Base-by-base conservation (phyloP, 92 coral and sea anemone species). In the Ricordea florida region DNA sequence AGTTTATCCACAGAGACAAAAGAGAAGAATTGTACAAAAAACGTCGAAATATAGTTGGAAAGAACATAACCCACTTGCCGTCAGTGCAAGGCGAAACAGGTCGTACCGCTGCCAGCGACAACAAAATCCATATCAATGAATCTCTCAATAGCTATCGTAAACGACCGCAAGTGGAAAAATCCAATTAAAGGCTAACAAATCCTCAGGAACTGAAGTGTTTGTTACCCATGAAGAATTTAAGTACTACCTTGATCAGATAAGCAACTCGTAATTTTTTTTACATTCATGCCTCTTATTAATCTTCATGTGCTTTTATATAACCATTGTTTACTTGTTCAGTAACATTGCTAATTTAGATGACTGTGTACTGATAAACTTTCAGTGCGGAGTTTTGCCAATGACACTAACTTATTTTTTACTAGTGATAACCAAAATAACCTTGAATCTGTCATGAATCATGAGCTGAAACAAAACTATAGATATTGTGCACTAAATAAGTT, bases 1-100 rank as follows among this genome's bases (percentile, higher is more conserved):
- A 62, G 24, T 62, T 62, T 62, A 45, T 62, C 13, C 48, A 30
- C 23, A 15, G 69, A 9, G 69, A 30, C 15, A 62, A 62, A 18
- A 62, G 40, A 36, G 58, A 62, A 6, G 61, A 62, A 62, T 14
- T 62, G 28, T 62, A 62, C n/a, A n/a, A n/a, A n/a, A n/a, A n/a
- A n/a, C n/a, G n/a, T n/a, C n/a, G n/a, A n/a, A n/a, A n/a, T n/a
- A n/a, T n/a, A n/a, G n/a, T n/a, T n/a, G n/a, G n/a, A n/a, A n/a
- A n/a, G n/a, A n/a, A n/a, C n/a, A n/a, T 26, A 14, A 18, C 18
- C 23, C 44, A 36, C n/a, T 21, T 16, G 27, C 23, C 27, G 8
- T 62, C 34, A 62, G 27, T 20, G 69, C 8, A 62, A 62, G 31
- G 24, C 31, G 20, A 26, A 17, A n/a, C n/a, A n/a, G n/a, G n/a